Base-by-base conservation (phyloP, 2,113 vertebrate genomes). In the Grammomys surdaster region DNA sequence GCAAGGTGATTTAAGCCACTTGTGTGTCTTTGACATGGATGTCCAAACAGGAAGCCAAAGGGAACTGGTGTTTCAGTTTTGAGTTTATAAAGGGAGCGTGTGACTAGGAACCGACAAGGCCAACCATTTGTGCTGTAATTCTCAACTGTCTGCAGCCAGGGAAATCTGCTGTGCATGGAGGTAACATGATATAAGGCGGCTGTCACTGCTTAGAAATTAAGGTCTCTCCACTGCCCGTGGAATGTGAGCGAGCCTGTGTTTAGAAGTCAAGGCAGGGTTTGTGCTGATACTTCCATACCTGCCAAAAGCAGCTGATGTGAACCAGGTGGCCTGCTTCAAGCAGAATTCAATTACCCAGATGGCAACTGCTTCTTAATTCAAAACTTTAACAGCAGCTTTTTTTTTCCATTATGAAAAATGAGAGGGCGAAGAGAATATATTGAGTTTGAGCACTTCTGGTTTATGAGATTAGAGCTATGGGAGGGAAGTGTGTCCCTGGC, bases 341-440 rank as follows among this genome's bases (percentile, higher is more conserved):
- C 88, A 51, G 85, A 96, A 97, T 96, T 89, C 95, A 94, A 89
- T 97, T 96, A 97, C 85, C 95, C 88, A 94, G 76, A 97, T 96
- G 97, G 96, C 94, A 96, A 92, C 97, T 90, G 92, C 88, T 95
- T 92, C 96, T 97, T 96, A 95, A 95, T 97, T 95, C 97, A 88
- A 91, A 96, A 95, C 90, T 95, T 96, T 46, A 91, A 58, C 93
- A 46, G 90, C 0, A 2, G 1, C 6, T 19, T 80, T 58, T 46
- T 70, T 36, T 80, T 81, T 22, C 40, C 40, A 67, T 94, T 92
- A 96, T 95, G 96, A 91, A 90, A 95, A 97, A 91, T 40, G 82
- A 96, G 85, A 97, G 11, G 54, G 78, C 28, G 43, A 56, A 88
- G 76, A 46, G 36, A 90, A 94, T 31, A 65, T 72, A 93, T 3